Conservation (phyloP, 2,888 invertebrate species). For the Cryptops parisi region DNA sequence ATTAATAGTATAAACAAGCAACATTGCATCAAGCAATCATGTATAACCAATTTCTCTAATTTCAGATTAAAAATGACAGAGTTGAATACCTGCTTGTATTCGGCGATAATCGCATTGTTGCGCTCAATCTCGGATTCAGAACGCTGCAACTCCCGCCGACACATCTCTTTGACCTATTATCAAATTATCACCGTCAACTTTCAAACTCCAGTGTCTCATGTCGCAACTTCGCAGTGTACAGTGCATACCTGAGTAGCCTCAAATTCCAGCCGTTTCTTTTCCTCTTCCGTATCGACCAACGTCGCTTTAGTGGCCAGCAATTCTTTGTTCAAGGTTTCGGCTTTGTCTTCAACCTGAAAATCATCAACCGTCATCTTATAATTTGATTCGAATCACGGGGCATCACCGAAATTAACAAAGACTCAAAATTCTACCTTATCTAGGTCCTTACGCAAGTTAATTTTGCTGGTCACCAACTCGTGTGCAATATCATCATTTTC, state of each 20-base stretch:
- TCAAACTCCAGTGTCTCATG: neutral
- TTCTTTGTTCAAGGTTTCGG: conserved; percentile 33
- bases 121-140: conserved; percentile 55
- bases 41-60: too few species aligned
- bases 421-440: conserved; percentile 12
- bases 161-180: conserved; percentile 56
- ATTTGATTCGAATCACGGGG: neutral
- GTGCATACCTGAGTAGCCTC: conserved; percentile 37
- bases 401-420: conserved; percentile 1
- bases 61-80: too few species aligned
- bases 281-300: conserved; percentile 55
- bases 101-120: conserved; percentile 67
- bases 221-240: too few species aligned
- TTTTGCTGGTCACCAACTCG: conserved; percentile 41
- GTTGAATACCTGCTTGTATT: conserved; percentile 80
- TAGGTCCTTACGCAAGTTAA: conserved; percentile 36
- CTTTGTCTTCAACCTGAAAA: conserved; percentile 34
- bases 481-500: conserved; percentile 45
- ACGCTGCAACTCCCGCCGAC: conserved; percentile 57
- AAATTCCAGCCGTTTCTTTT: conserved; percentile 49
- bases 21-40: too few species aligned
- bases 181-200: too few species aligned
- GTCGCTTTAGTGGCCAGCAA: conserved; percentile 31
- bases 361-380: neutral
- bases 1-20: conserved; percentile 10